A percentile compares a stretch with the other conserved stretches of the same genome.
These are phyloP conservation scores for Drymonia ruficornis DNA, from an alignment of 2,888 invertebrate genomes.

Conservation along the genomic window DNA sequence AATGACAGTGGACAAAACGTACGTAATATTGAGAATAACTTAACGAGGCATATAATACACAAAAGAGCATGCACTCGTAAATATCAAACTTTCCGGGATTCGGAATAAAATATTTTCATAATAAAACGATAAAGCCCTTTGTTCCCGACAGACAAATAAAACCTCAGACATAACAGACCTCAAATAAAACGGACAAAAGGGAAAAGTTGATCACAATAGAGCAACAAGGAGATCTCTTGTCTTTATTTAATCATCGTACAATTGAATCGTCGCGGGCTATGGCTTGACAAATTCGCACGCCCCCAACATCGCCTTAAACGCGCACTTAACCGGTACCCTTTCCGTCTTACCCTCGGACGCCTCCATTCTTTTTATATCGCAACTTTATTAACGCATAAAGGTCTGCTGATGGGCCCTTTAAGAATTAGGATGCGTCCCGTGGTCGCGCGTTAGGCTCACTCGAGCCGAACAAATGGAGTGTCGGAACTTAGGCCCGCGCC, in stretches of 20 bases:
- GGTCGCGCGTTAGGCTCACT: slow-evolving; percentile 64
- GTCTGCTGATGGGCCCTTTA: slow-evolving; percentile 82
- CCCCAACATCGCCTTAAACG: slow-evolving; percentile 82
- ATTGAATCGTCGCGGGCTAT: slow-evolving; percentile 74
- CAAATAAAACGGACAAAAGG: slow-evolving; percentile 41
- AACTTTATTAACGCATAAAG: slow-evolving; percentile 85
- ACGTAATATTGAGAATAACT: background rate
- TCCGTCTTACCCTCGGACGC: slow-evolving; percentile 81
- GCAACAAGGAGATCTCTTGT: slow-evolving; percentile 61
- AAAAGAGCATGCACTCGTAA: background rate
- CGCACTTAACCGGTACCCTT: slow-evolving; percentile 82
- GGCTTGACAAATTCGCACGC: slow-evolving; percentile 83
- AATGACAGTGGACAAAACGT: too few species aligned
- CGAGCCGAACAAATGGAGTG: slow-evolving; percentile 81
- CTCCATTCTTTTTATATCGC: slow-evolving; percentile 83
- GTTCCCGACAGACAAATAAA: slow-evolving; percentile 17
- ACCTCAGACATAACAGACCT: slow-evolving; percentile 14
- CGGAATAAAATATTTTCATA: slow-evolving; percentile 11
- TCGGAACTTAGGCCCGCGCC: slow-evolving; percentile 58
- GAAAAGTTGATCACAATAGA: slow-evolving; percentile 47
- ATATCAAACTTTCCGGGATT: slow-evolving; percentile 3
- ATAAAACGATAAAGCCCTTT: slow-evolving; percentile 25
- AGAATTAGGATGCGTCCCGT: slow-evolving; percentile 83
- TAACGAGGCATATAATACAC: background rate
- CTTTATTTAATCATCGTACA: slow-evolving; percentile 80